phyloP scores from a whole-genome alignment of 2,888 invertebrate species.

The Athalia circularis region DNA sequence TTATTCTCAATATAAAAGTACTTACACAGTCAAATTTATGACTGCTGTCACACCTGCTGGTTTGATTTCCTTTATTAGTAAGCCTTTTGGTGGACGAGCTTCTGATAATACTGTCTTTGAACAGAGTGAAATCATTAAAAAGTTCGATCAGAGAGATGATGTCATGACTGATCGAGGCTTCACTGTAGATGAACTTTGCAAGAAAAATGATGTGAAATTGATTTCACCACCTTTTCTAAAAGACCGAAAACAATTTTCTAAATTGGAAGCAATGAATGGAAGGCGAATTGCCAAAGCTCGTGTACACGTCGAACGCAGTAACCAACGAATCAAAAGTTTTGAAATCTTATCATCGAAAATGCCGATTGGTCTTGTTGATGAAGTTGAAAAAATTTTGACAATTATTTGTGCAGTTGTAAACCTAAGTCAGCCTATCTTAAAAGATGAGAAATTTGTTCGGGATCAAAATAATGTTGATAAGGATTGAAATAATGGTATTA shows the following conservation, averaged over 20 bases:
- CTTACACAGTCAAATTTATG: constrained; percentile 46
- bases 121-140: constrained; percentile 34
- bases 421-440: constrained; percentile 14
- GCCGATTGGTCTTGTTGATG: neutral
- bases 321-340: constrained; percentile 13
- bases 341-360: constrained; percentile 20
- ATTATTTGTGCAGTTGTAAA: constrained; percentile 27
- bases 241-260: constrained; percentile 32
- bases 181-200: constrained; percentile 44
- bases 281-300: constrained; percentile 11
- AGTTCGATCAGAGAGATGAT: constrained; percentile 45
- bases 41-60: constrained; percentile 49
- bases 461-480: constrained; percentile 19
- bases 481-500: constrained; percentile 25
- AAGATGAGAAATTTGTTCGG: constrained; percentile 27
- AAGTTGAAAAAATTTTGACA: constrained; percentile 29
- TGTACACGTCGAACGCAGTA: constrained; percentile 7
- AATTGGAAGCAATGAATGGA: constrained; percentile 52
- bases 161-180: constrained; percentile 51
- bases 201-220: constrained; percentile 49
- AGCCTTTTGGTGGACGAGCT: constrained; percentile 48
- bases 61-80: constrained; percentile 48
- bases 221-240: constrained; percentile 40
- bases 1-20: constrained; percentile 49
- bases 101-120: constrained; percentile 47